Conservation (phyloP, 1,140 invertebrate species). For the Drosophila repletoides region DNA sequence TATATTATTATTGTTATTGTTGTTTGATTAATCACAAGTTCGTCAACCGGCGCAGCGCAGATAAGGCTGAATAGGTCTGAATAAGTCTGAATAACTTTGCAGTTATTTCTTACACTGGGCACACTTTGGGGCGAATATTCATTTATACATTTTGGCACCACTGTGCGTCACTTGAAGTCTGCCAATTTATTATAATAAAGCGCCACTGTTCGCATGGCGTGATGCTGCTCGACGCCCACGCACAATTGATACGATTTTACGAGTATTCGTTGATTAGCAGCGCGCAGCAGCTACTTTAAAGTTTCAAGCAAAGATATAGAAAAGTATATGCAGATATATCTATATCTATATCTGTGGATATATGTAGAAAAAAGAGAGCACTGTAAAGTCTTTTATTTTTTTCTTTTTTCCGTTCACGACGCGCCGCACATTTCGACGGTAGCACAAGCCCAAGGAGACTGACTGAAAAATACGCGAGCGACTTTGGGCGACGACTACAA, state of each 20-base stretch:
- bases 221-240: constrained; percentile 6
- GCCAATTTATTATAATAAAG: no score
- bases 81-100: no score
- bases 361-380: constrained; percentile 15
- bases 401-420: constrained; percentile 43
- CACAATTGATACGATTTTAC: not conserved
- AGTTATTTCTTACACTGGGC: constrained; percentile 1
- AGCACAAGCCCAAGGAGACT: constrained; percentile 81
- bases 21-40: not conserved
- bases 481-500: constrained; percentile 50
- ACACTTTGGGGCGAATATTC: no score
- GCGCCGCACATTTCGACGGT: constrained; percentile 78
- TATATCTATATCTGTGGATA: not conserved
- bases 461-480: constrained; percentile 62
- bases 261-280: not conserved
- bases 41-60: constrained; percentile 3
- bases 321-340: constrained; percentile 5
- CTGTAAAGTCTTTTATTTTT: constrained; percentile 2
- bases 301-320: not conserved
- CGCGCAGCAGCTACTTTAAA: not conserved
- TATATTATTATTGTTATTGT: no score
- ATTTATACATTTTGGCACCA: no score
- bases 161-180: constrained; percentile 7
- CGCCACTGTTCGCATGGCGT: no score
- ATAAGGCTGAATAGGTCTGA: not conserved